phyloP scores from a whole-genome alignment of 1,140 invertebrate species.

The Drosophila kohkoa region DNA sequence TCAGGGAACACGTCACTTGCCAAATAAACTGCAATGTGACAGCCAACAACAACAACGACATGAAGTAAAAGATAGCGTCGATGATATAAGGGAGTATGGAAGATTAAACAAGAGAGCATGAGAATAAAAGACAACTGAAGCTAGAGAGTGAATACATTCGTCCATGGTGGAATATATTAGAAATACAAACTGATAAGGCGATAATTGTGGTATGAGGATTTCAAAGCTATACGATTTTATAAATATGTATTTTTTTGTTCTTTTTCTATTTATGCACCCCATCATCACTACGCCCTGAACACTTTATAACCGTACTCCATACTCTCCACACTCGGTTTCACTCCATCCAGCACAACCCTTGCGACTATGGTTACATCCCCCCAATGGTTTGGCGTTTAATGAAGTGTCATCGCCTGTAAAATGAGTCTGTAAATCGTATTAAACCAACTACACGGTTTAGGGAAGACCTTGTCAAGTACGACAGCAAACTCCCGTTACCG shows the following conservation, averaged over 20 bases:
- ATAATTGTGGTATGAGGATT: slow-evolving; percentile 52
- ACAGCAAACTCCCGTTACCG: slow-evolving; percentile 32
- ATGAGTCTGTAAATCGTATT: slow-evolving; percentile 83
- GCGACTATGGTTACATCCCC: slow-evolving; percentile 45
- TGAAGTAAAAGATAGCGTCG: slow-evolving; percentile 10
- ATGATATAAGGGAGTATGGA: slow-evolving; percentile 13
- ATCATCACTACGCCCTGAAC: slow-evolving; percentile 32
- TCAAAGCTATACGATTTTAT: slow-evolving; percentile 59
- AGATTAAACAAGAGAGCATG: neutral
- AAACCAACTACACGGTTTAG: slow-evolving; percentile 75
- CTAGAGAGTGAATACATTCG: slow-evolving; percentile 1
- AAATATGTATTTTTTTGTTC: slow-evolving; percentile 61
- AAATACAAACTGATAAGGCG: slow-evolving; percentile 58
- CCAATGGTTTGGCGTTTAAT: slow-evolving; percentile 74
- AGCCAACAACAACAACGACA: slow-evolving; percentile 53
- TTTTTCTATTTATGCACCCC: slow-evolving; percentile 78
- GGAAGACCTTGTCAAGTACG: slow-evolving; percentile 72
- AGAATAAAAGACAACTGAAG: slow-evolving; percentile 7
- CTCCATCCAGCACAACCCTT: slow-evolving; percentile 29
- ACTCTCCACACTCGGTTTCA: neutral
- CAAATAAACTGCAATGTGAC: slow-evolving; percentile 67
- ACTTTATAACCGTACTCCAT: slow-evolving; percentile 20
- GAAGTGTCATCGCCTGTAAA: slow-evolving; percentile 83
- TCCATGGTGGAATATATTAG: slow-evolving; percentile 54
- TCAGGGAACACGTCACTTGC: slow-evolving; percentile 64